phyloP scores from a whole-genome alignment of 2,888 invertebrate species.

The Sesia bembeciformis region DNA sequence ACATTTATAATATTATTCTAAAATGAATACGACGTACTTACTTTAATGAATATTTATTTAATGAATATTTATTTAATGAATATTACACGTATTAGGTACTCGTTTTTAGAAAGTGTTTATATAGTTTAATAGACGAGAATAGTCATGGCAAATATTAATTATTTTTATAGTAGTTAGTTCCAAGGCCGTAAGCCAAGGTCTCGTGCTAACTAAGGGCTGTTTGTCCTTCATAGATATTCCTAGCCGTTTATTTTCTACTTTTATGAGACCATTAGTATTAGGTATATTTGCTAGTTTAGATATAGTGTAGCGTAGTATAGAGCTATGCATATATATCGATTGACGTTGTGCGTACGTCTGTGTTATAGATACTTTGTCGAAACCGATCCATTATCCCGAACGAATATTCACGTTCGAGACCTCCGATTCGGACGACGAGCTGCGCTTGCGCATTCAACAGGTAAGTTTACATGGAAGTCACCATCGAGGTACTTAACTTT shows the following conservation, averaged over 20 bases:
- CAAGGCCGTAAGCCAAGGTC: slow-evolving; percentile 33
- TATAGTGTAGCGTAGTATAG: slow-evolving; percentile 3
- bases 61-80: no score
- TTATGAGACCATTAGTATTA: not conserved
- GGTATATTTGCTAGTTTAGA: not conserved
- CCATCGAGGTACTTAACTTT: no score
- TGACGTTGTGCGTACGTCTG: slow-evolving; percentile 65
- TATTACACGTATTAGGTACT: no score
- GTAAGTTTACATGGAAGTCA: slow-evolving; percentile 29
- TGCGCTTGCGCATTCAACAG: slow-evolving; percentile 68
- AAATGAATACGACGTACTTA: no score
- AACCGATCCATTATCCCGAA: slow-evolving; percentile 69
- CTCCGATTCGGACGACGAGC: slow-evolving; percentile 66
- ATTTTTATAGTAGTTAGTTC: slow-evolving; percentile 12
- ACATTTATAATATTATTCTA: no score
- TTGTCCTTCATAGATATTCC: not conserved
- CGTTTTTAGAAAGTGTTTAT: not conserved
- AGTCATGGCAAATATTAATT: not conserved
- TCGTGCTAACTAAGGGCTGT: slow-evolving; percentile 11
- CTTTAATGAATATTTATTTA: no score
- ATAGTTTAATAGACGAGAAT: not conserved
- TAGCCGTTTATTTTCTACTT: no score
- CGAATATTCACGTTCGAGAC: slow-evolving; percentile 69
- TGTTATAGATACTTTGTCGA: slow-evolving; percentile 75
- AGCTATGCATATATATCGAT: slow-evolving; percentile 16